Evolutionary conservation across 2,113 vertebrate species (phyloP), one percentile per base, ranked within the genome.

Genomic region (Uropsilus gracilis): DNA sequence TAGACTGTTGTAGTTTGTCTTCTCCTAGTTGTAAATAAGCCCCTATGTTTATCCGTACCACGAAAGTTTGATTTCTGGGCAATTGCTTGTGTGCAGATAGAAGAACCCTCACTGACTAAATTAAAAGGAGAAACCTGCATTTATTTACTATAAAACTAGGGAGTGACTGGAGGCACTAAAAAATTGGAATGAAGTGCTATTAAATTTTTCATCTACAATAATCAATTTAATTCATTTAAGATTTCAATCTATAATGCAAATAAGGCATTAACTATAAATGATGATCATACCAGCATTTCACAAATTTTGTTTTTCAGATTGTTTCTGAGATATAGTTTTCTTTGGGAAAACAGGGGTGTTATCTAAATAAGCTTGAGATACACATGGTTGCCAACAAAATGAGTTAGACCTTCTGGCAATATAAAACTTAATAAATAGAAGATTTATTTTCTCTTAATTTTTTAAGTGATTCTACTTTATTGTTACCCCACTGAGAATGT

Each of bases 151-250:
- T 20, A 90, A 32, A 83, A 73, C 55, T 48, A 46, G 34, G 26
- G 42, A 57, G 17, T 73, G 72, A 75, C 26, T 50, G 64, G 30
- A 63, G 8, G 8, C 59, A 32, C n/a, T 66, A n/a, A 68, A n/a
- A 34, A 68, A 68, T 16, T n/a, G 32, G 12, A 59, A 72, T 50
- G 18, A 80, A 81, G 6, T 28, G 6, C 2, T 16, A 50, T 34
- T 94, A 72, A 64, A 37, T 18, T 84, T 80, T 59, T 83, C 66
- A 77, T 44, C 83, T 81, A n/a, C 71, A 89, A 80, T 37, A 81
- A 42, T 9, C 34, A 50, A 63, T 32, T 26, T 71, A 39, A 63
- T 77, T 82, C 12, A 32, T 57, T 24, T 84, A 39, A 48, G 10
- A 48, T 18, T 78, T 57, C 37, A 53, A 9, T 46, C 66, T 42